phyloP scores from a whole-genome alignment of 2,113 vertebrate species.

The Engystomops pustulosus region DNA sequence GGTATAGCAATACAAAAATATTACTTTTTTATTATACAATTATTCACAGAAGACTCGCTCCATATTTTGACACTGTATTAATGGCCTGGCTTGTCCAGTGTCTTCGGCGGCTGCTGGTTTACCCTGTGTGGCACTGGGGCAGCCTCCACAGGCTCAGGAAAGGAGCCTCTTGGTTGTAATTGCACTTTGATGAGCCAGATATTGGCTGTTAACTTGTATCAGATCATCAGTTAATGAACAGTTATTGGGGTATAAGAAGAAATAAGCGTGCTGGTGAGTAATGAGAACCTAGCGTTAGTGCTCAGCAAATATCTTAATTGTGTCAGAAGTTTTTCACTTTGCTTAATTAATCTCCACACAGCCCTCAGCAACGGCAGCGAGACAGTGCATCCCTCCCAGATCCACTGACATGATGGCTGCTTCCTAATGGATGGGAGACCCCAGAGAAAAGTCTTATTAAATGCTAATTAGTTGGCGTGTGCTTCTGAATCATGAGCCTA shows the following conservation, averaged over 20 bases:
- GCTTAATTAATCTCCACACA: constrained; percentile 55
- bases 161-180: not conserved
- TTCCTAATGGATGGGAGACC: constrained; percentile 53
- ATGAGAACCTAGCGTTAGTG: constrained; percentile 25
- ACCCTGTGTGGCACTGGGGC: no score
- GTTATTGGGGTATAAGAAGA: constrained; percentile 30
- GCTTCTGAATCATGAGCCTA: not conserved
- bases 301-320: constrained; percentile 47
- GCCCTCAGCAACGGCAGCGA: constrained; percentile 32
- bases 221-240: constrained; percentile 48
- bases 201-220: constrained; percentile 42
- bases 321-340: constrained; percentile 50
- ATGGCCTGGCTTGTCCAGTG: no score
- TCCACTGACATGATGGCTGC: constrained; percentile 46
- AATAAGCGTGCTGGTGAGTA: constrained; percentile 15
- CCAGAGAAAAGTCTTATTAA: constrained; percentile 50
- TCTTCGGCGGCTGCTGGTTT: no score
- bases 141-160: not conserved
- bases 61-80: not conserved
- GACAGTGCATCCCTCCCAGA: constrained; percentile 29
- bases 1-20: no score
- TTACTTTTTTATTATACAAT: no score
- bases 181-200: not conserved
- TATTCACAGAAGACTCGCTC: no score
- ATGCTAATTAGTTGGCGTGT: constrained; percentile 49